Conservation (phyloP, 53 echinoderm and acorn worm genomes). For the Echinometra lucunter region DNA sequence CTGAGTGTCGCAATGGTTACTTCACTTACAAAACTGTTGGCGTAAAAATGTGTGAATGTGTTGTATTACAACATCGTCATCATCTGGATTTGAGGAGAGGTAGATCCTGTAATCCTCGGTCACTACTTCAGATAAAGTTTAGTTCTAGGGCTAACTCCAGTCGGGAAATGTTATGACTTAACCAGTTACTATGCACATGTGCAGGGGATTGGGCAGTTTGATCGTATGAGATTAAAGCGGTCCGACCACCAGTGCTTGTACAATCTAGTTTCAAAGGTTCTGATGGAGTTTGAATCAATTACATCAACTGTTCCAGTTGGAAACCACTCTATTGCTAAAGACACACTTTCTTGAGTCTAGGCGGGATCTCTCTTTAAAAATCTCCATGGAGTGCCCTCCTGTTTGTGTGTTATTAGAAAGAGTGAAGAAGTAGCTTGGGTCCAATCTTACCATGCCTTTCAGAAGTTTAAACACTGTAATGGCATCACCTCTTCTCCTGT, state of each 20-base stretch:
- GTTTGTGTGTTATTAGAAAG: not conserved
- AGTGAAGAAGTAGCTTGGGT: not conserved
- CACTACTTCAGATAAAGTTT: too few species aligned
- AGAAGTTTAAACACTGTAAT: slow-evolving; percentile 39
- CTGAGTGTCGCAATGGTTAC: too few species aligned
- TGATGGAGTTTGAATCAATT: slow-evolving; percentile 4
- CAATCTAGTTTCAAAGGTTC: not conserved
- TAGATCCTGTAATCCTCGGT: too few species aligned
- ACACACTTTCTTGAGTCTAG: not conserved
- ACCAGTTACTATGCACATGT: too few species aligned
- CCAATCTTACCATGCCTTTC: not conserved
- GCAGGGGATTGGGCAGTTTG: not conserved
- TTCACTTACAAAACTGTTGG: too few species aligned
- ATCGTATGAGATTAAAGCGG: not conserved
- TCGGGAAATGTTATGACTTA: not conserved
- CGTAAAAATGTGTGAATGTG: too few species aligned
- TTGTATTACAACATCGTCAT: too few species aligned
- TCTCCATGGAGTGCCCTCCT: not conserved
- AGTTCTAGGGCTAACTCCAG: too few species aligned
- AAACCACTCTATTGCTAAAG: not conserved
- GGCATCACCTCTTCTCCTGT: slow-evolving; percentile 19
- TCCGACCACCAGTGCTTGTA: not conserved
- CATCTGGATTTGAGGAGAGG: too few species aligned
- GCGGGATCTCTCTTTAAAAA: not conserved
- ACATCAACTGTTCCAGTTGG: not conserved